Conservation (phyloP, 2,797 vertebrate genomes). For the Halcyon badia region DNA sequence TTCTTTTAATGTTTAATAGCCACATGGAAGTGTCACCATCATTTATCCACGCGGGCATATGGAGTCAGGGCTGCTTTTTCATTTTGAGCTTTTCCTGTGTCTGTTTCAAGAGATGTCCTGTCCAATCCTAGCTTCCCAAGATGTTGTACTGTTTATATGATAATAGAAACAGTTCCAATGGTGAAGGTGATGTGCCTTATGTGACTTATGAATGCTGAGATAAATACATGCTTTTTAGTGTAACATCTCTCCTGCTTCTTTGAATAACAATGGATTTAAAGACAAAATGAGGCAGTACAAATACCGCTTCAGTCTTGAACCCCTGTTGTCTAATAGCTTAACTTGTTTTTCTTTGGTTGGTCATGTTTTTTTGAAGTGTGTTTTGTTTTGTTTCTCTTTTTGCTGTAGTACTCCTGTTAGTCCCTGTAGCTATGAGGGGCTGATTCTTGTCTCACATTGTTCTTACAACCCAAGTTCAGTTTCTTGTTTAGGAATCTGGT, state of each 20-base stretch:
- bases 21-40: neutral
- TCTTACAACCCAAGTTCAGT: neutral
- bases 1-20: neutral
- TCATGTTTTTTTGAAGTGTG: neutral
- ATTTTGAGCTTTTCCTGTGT: neutral
- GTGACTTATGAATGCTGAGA: neutral
- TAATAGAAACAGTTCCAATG: neutral
- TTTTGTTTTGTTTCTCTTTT: neutral
- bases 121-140: neutral
- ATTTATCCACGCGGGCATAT: rapidly evolving
- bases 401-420: neutral
- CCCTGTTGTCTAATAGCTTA: neutral
- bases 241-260: neutral
- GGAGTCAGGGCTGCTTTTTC: neutral
- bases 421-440: neutral
- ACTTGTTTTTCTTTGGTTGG: neutral
- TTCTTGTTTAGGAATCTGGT: neutral
- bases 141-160: neutral
- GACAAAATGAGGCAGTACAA: neutral
- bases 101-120: neutral
- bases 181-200: neutral
- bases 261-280: neutral
- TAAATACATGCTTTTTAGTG: neutral
- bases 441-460: neutral
- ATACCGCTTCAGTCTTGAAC: neutral